These are phyloP conservation scores for Telenomus remus DNA, from an alignment of 1,140 invertebrate genomes.

Conservation along the genomic window DNA sequence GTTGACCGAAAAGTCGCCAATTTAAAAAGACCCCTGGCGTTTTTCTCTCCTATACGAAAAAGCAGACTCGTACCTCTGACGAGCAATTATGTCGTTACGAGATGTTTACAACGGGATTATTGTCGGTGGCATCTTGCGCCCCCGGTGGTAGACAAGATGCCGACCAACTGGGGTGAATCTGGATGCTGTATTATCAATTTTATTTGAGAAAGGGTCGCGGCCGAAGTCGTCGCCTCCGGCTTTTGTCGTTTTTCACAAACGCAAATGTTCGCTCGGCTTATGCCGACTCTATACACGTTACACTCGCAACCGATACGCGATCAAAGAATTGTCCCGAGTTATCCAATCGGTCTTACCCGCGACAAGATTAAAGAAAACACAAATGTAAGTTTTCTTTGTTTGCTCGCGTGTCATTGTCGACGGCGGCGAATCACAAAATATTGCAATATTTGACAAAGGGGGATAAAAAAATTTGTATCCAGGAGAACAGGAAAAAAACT, in stretches of 20 bases:
- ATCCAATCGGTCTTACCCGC: constrained; percentile 42
- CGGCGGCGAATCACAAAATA: no score
- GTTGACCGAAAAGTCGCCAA: constrained; percentile 77
- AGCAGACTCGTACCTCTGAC: constrained; percentile 60
- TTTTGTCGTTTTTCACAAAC: constrained; percentile 45
- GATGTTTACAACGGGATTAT: constrained; percentile 76
- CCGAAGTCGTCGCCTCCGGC: constrained; percentile 56
- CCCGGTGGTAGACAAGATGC: constrained; percentile 62
- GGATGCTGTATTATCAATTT: constrained; percentile 69
- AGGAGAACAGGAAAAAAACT: no score
- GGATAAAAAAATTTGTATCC: no score
- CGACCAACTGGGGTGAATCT: constrained; percentile 44
- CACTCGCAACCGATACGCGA: constrained; percentile 42
- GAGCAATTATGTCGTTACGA: constrained; percentile 76
- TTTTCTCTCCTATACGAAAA: constrained; percentile 60
- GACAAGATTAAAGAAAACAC: no score
- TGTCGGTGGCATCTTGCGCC: constrained; percentile 74
- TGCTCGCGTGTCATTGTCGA: no score
- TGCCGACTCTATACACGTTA: constrained; percentile 29
- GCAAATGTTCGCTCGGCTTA: constrained; percentile 46
- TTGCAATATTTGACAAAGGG: no score
- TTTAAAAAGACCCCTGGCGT: constrained; percentile 75
- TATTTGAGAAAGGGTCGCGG: constrained; percentile 65
- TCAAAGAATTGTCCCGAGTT: constrained; percentile 58
- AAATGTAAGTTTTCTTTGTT: no score